Base-by-base conservation (phyloP, 2,797 vertebrate species). In the Babyrousa celebensis region DNA sequence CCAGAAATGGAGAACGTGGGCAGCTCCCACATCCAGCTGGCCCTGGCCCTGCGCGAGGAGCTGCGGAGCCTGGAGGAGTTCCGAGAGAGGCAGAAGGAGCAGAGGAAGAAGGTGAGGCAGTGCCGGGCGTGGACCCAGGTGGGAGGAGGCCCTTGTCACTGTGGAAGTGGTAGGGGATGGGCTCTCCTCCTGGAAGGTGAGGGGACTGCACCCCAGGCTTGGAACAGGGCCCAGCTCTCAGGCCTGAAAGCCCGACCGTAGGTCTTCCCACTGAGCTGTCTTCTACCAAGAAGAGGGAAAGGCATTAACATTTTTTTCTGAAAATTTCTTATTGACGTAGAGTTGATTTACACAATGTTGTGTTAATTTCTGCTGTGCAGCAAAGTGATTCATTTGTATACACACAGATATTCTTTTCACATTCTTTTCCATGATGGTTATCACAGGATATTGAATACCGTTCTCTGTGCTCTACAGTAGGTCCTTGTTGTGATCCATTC, bases 81-180 rank as follows among this genome's bases (percentile, higher is more conserved):
- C 98, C 99, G 99, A 96, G 99, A 99, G 96, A 98, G 99, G 62
- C 99, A 99, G 98, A 99, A 99, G 98, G 99, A 99, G 10, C 99
- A 99, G 97, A 98, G 99, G 17, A 99, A 99, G 98, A 99, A 99
- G 99, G 99, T 99, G 90, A 97, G 98, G 63, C 29, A 1, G 36
- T 12, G 1, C 17, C 10, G 14, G 75, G 9, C 2, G 2, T 0
- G 18, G 70, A 16, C 58, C 58, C 17, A 8, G 1, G 32, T 25
- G 63, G 3, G 85, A 65, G 15, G 74, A 4, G 25, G 15, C 3
- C 5, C 8, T 3, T 12, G 8, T 40, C 4, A 11, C 43, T 1
- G 1, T 8, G 20, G 9, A 2, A 3, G 9, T 10, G 5, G 18
- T 21, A 3, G 27, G 32, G 27, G 21, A 0, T 10, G 4, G 36